These are phyloP conservation scores for Drosophila sechellia DNA, from an alignment of 1,140 invertebrate genomes.

Conservation along the genomic window DNA sequence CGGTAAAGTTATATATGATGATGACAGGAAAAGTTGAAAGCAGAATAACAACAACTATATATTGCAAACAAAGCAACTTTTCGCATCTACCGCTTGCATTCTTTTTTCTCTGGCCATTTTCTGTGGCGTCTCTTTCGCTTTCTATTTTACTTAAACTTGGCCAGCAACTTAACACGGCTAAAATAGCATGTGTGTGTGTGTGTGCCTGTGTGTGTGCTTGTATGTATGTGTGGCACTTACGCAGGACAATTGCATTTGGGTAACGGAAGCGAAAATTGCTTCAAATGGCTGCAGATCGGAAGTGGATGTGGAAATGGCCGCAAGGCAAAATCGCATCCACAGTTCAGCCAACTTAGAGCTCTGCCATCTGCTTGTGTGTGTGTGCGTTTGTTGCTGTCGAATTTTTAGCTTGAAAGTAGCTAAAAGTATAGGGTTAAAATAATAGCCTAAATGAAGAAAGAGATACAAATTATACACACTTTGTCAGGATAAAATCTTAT, in stretches of 20 bases:
- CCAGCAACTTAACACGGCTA: slow-evolving; percentile 39
- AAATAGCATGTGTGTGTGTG: slow-evolving; percentile 1
- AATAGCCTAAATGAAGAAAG: too few relatives aligned
- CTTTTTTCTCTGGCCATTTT: slow-evolving; percentile 5
- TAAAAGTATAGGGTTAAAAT: neutral
- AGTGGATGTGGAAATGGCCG: slow-evolving; percentile 54
- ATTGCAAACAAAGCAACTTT: slow-evolving; percentile 28
- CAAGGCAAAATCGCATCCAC: slow-evolving; percentile 50
- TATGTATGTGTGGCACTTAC: slow-evolving; percentile 42
- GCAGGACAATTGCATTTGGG: slow-evolving; percentile 66
- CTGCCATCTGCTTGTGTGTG: neutral
- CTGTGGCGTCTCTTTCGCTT: slow-evolving; percentile 23
- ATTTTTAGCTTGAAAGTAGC: slow-evolving; percentile 12
- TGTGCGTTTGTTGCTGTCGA: neutral
- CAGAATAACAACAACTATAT: slow-evolving; percentile 11
- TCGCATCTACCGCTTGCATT: neutral
- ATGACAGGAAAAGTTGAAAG: slow-evolving; percentile 31
- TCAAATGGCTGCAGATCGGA: slow-evolving; percentile 68
- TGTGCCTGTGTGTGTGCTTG: neutral
- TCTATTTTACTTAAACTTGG: slow-evolving; percentile 46
- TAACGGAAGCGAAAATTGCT: slow-evolving; percentile 69
- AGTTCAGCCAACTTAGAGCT: slow-evolving; percentile 33
- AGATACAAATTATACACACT: too few relatives aligned
- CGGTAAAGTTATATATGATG: slow-evolving; percentile 48
- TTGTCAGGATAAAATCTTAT: too few relatives aligned